A percentile compares a stretch with the other conserved stretches of the same genome.
These are phyloP conservation scores for Alfaro cultratus DNA, from an alignment of 2,797 vertebrate species.

Conservation along the genomic window DNA sequence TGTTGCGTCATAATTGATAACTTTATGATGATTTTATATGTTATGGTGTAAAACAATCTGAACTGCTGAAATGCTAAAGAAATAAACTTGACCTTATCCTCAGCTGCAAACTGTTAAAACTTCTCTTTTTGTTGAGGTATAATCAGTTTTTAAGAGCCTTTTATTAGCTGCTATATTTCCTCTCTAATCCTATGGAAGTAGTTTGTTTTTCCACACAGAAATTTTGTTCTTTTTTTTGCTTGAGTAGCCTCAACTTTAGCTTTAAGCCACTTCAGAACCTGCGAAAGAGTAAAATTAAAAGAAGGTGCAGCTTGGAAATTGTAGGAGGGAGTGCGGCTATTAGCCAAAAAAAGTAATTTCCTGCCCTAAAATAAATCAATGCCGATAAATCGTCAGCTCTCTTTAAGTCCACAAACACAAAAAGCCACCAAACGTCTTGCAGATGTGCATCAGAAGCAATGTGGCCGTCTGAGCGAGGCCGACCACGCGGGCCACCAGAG, in stretches of 20 bases:
- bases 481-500: conserved; percentile 39
- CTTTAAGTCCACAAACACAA: conserved; percentile 21
- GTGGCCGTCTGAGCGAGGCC: conserved; percentile 32
- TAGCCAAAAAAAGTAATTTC: conserved; percentile 13
- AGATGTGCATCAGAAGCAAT: conserved; percentile 44
- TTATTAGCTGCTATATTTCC: not conserved
- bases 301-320: conserved; percentile 8
- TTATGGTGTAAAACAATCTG: no score
- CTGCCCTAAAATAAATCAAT: conserved; percentile 30
- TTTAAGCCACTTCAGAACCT: not conserved
- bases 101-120: not conserved
- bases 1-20: no score
- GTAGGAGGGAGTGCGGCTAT: conserved; percentile 8
- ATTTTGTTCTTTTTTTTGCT: not conserved
- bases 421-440: conserved; percentile 34
- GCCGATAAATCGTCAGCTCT: conserved; percentile 19
- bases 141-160: not conserved
- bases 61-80: not conserved
- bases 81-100: no score
- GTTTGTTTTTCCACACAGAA: not conserved
- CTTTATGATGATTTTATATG: no score
- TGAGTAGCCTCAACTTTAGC: not conserved
- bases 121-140: not conserved
- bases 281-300: not conserved
- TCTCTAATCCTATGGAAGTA: not conserved